A percentile compares a stretch with the other conserved stretches of the same genome.
Conservation (phyloP, 2,113 vertebrate species). For the Mustela nigripes region DNA sequence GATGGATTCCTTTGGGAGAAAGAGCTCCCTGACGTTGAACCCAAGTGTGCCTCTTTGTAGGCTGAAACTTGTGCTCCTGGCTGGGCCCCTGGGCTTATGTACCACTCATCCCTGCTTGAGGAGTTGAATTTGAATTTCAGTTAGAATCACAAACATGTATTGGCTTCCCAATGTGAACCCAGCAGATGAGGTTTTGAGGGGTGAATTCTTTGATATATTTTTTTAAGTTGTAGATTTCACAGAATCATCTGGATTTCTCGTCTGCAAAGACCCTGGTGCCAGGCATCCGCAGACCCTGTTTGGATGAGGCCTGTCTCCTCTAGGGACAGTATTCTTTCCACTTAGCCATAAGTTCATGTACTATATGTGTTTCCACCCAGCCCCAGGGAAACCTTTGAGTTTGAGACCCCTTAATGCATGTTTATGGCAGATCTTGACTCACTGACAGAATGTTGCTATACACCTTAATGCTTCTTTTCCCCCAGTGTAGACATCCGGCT, state of each 20-base stretch:
- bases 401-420: rapidly evolving
- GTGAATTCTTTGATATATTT: background rate
- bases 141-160: background rate
- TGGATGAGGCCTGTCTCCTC: rapidly evolving
- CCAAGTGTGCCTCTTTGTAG: rapidly evolving
- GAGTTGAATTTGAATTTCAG: background rate
- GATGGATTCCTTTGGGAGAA: background rate
- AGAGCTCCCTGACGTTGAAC: rapidly evolving
- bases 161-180: background rate
- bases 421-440: background rate
- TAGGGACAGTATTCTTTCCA: rapidly evolving
- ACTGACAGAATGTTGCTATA: rapidly evolving
- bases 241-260: background rate
- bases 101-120: rapidly evolving
- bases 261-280: too few relatives aligned
- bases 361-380: too few relatives aligned
- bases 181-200: background rate
- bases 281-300: rapidly evolving
- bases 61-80: rapidly evolving
- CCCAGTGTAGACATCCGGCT: rapidly evolving
- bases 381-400: rapidly evolving
- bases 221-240: background rate
- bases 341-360: background rate
- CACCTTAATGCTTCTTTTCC: rapidly evolving
- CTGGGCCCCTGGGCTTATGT: rapidly evolving